These are phyloP conservation scores for Timandra comae DNA, from an alignment of 2,888 invertebrate species.

Conservation along the genomic window DNA sequence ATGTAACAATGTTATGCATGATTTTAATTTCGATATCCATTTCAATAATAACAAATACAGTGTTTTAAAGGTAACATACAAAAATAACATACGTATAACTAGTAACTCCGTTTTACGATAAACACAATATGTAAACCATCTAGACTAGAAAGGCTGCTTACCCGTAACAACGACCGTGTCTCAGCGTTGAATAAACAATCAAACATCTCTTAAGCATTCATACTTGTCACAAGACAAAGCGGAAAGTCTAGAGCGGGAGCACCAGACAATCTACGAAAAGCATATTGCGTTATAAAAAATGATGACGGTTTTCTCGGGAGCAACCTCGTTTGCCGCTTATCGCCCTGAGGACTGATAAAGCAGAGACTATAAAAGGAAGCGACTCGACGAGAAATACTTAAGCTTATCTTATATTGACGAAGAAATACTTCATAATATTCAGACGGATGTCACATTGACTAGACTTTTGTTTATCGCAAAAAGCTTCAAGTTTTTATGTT, in stretches of 20 bases:
- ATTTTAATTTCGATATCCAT: too few species aligned
- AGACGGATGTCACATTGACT: constrained; percentile 28
- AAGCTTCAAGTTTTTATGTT: constrained; percentile 20
- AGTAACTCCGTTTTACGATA: too few species aligned
- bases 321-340: constrained; percentile 55
- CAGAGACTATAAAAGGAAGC: constrained; percentile 44
- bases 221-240: constrained; percentile 36
- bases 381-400: constrained; percentile 48
- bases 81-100: too few species aligned
- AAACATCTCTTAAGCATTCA: constrained; percentile 25
- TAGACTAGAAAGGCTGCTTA: too few species aligned
- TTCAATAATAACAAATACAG: too few species aligned
- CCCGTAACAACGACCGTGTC: constrained; percentile 7
- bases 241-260: constrained; percentile 37
- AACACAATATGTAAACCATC: too few species aligned
- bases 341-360: constrained; percentile 46
- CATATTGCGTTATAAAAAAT: constrained; percentile 63
- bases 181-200: constrained; percentile 29
- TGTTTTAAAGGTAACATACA: too few species aligned
- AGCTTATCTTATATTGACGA: constrained; percentile 50
- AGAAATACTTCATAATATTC: constrained; percentile 41
- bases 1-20: too few species aligned
- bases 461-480: constrained; percentile 33
- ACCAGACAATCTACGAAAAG: constrained; percentile 47
- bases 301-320: constrained; percentile 50